A percentile compares a stretch with the other conserved stretches of the same genome.
These are phyloP conservation scores for Drosophila tani DNA, from an alignment of 1,140 invertebrate species.

Conservation along the genomic window DNA sequence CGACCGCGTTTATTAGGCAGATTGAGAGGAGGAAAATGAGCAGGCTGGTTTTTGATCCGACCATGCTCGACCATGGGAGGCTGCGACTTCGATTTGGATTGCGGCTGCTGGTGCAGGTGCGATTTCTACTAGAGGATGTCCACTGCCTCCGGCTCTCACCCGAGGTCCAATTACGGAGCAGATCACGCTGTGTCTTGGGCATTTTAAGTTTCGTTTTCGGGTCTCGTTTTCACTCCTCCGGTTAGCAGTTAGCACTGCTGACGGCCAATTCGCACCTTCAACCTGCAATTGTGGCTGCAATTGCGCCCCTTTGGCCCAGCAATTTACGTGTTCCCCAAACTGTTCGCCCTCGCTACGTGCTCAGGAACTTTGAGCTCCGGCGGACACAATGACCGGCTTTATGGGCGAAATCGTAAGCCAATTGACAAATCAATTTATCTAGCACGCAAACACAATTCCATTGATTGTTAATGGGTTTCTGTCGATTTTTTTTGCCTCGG, in stretches of 20 bases:
- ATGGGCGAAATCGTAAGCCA: constrained; percentile 57
- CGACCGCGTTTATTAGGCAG: constrained; percentile 50
- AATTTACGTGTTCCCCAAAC: constrained; percentile 32
- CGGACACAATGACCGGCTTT: constrained; percentile 42
- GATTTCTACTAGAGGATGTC: constrained; percentile 76
- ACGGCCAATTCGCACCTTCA: constrained; percentile 55
- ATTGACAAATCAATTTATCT: constrained; percentile 65
- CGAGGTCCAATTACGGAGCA: constrained; percentile 62
- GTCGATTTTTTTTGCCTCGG: constrained; percentile 15
- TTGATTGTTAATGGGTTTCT: constrained; percentile 43
- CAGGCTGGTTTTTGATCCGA: constrained; percentile 39
- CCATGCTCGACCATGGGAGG: constrained; percentile 36
- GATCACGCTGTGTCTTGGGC: constrained; percentile 34
- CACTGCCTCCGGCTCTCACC: constrained; percentile 66
- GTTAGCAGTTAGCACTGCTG: constrained; percentile 54
- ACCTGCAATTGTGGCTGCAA: constrained; percentile 43
- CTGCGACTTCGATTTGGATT: constrained; percentile 4
- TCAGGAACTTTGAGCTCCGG: constrained; percentile 25
- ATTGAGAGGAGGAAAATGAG: constrained; percentile 52
- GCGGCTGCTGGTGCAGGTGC: constrained; percentile 46
- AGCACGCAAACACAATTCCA: constrained; percentile 75
- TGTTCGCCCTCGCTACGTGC: constrained; percentile 43
- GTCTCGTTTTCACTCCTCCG: constrained; percentile 26
- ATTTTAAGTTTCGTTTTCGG: constrained; percentile 59
- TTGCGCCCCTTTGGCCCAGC: constrained; percentile 21